Conservation (phyloP, 2,888 invertebrate species). For the Spicauda simplicius region DNA sequence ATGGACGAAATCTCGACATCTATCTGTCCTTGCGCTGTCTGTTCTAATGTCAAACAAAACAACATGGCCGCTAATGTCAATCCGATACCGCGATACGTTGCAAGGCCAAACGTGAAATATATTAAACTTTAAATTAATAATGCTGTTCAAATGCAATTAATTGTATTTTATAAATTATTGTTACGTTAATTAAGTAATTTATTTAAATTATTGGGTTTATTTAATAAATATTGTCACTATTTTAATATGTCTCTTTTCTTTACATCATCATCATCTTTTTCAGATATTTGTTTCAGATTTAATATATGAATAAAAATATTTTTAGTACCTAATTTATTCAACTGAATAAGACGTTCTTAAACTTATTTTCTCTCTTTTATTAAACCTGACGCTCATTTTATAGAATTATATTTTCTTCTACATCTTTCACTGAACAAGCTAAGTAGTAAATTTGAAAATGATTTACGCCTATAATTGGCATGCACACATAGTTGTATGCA, state of each 20-base stretch:
- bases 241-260: background rate
- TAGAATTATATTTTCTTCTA: no score
- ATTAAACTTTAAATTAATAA: conserved; percentile 10
- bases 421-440: no score
- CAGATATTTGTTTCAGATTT: no score
- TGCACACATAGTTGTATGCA: no score
- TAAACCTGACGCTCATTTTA: no score
- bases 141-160: background rate
- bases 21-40: conserved; percentile 13
- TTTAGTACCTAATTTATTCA: no score
- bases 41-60: conserved; percentile 19
- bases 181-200: conserved; percentile 21
- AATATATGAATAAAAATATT: no score
- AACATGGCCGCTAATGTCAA: conserved; percentile 18
- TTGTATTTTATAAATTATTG: background rate
- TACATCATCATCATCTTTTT: background rate
- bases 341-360: no score
- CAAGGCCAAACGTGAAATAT: conserved; percentile 2
- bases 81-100: background rate
- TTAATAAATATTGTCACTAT: background rate
- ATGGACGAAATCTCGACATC: conserved; percentile 22
- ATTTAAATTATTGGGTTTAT: conserved; percentile 29
- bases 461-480: no score
- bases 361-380: no score
- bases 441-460: no score